Evolutionary conservation across 2,888 invertebrate species (phyloP), one percentile per base, ranked within the genome.

Genomic region (Spilosoma lubricipeda): DNA sequence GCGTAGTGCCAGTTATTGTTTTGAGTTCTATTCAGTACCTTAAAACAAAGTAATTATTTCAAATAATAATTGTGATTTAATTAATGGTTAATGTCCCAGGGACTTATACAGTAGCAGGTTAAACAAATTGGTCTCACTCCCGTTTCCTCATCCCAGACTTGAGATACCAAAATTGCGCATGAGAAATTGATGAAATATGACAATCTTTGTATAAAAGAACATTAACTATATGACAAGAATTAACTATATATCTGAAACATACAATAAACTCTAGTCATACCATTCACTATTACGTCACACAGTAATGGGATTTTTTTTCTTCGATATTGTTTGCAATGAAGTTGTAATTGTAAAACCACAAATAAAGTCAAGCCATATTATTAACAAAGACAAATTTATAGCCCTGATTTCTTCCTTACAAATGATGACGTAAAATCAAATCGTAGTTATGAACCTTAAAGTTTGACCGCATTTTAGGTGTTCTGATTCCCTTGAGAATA

Each of bases 1-100:
- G 97, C 98, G 74, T 96, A 96, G 4, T 97, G 96, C 98, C 98
- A 98, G 45, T 92, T 93, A 8, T 89, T 86, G 8, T 93, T 91
- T 72, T 95, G 94, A 20, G 96, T 94, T 83, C 87, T 89, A 0
- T 93, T 88, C 65, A 96, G 85, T 56, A 93, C 96, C 97, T 97
- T 80, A 66, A 87, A 85, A 30, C 52, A 75, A 71, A 36, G n/a
- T 9, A 30, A 13, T 63, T 45, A 27, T n/a, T 15, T 59, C 5
- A 39, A 15, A 11, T 8, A 30, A 15, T 30, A 63, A 63, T 7
- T 27, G 18, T 18, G 8, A 52, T 52, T 23, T 7, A 52, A 18
- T 18, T 45, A 15, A 48, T 48, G 18, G 48, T 48, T 20, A 5
- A 48, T 48, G 5, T 48, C 20, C 4, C 20, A 18, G 18, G 18